Conservation (phyloP, 2,113 vertebrate species). For the Pedetes capensis region DNA sequence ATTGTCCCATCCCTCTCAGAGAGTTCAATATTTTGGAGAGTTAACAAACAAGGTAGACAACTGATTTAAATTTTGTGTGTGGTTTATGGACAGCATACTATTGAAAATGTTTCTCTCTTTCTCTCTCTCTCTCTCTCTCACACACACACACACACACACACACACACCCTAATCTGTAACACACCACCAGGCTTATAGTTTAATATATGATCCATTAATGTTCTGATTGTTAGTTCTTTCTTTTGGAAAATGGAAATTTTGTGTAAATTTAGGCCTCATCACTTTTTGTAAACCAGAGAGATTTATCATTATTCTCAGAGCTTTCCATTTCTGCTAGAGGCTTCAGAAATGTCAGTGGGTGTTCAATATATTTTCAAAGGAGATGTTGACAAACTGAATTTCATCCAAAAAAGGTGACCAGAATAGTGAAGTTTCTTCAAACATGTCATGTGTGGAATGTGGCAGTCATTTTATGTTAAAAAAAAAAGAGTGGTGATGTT, state of each 20-base stretch:
- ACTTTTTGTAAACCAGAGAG: background rate
- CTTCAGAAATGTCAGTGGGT: constrained; percentile 12
- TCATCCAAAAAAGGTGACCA: constrained; percentile 14
- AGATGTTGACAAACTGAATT: constrained; percentile 38
- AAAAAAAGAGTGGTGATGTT: background rate
- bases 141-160: background rate
- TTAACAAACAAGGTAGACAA: background rate
- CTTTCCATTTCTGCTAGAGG: background rate
- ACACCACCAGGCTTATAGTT: background rate
- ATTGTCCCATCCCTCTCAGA: background rate
- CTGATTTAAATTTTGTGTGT: background rate
- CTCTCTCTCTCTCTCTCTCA: background rate
- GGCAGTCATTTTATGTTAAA: constrained; percentile 14
- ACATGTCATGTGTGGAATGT: background rate
- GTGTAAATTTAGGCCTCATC: background rate
- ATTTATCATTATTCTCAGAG: background rate
- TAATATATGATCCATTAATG: background rate
- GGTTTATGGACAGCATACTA: background rate
- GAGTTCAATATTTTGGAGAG: background rate
- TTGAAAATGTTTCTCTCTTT: background rate
- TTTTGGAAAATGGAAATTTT: constrained; percentile 10
- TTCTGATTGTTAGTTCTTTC: background rate
- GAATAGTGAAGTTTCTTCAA: constrained; percentile 8
- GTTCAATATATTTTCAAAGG: constrained; percentile 20
- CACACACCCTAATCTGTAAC: background rate